Base-by-base conservation (phyloP, 92 coral and sea anemone genomes). In the Umimayanthus kanabou region DNA sequence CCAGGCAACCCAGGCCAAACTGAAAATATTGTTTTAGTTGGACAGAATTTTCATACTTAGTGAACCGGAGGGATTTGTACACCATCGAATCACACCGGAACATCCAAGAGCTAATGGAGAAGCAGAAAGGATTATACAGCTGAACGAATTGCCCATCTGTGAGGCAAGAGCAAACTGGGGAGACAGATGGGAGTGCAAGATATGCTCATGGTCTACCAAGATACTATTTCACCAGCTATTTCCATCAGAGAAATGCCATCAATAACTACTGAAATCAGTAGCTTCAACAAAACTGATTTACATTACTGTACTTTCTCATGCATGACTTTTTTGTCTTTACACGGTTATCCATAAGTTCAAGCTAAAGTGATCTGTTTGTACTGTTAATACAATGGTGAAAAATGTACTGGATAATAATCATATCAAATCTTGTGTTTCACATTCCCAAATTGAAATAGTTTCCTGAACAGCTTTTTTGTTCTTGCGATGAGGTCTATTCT, bases 401-500 rank as follows among this genome's bases (percentile, higher is more conserved):
- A 2, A 33, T 33, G 2, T 33, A 33, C 37, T 33, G 37, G 37
- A 33, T 33, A 33, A 33, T 33, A 33, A 33, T 33, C 37, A 33
- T 33, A 33, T 23, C 11, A 70, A 64, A n/a, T 70, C n/a, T 70
- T 70, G 23, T 45, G 30, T 50, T 39, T 89, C 75, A 89, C 80
- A 50, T 89, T 89, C 61, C 90, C 92, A 42, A 57, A 90, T n/a
- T n/a, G n/a, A 66, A 90, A 70, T 61, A 80, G 87, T 53, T 83
- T 85, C 4, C 72, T 85, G 82, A 71, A 58, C 39, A 80, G 85
- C 76, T 84, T 77, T 76, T 84, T 29, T 61, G 92, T 89, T 40
- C 26, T 78, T 16, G 85, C 76, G 61, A 77, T 89, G 92, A 40
- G 89, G 43, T 76, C 88, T 6, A 89, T 84, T 67, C 78, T 76